A percentile compares a stretch with the other conserved stretches of the same genome.
Evolutionary conservation across 2,797 vertebrate species (phyloP).

Genomic region (Hyperoplus immaculatus): DNA sequence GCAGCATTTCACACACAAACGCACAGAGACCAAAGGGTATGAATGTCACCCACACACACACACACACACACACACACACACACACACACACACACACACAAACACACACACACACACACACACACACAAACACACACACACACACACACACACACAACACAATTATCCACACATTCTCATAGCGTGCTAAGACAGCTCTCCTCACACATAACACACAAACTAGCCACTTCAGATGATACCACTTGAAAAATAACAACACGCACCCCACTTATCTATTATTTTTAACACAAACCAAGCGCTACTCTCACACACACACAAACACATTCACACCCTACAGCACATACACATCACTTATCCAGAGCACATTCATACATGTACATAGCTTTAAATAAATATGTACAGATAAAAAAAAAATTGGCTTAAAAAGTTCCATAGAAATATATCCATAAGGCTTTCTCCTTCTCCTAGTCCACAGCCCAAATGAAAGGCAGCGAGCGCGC

Average conservation of each 20-base stretch:
- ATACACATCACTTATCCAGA: conserved; percentile 10
- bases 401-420: neutral
- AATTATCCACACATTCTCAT: no score
- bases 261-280: neutral
- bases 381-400: neutral
- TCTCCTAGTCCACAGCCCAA: conserved; percentile 12
- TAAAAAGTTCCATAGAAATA: conserved; percentile 60
- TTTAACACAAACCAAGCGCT: conserved; percentile 9
- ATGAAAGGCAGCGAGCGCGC: conserved; percentile 35
- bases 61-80: neutral
- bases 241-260: neutral
- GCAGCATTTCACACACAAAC: neutral
- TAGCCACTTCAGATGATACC: no score
- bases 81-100: conserved; percentile 13
- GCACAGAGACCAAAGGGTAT: neutral
- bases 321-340: neutral
- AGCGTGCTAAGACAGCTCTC: no score
- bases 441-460: conserved; percentile 35
- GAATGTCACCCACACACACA: conserved; percentile 24
- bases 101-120: conserved; percentile 1
- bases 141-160: no score
- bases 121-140: no score
- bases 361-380: neutral
- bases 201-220: neutral
- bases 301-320: conserved; percentile 14